phyloP scores from a whole-genome alignment of 2,113 vertebrate species.

The Bagarius yarrelli region DNA sequence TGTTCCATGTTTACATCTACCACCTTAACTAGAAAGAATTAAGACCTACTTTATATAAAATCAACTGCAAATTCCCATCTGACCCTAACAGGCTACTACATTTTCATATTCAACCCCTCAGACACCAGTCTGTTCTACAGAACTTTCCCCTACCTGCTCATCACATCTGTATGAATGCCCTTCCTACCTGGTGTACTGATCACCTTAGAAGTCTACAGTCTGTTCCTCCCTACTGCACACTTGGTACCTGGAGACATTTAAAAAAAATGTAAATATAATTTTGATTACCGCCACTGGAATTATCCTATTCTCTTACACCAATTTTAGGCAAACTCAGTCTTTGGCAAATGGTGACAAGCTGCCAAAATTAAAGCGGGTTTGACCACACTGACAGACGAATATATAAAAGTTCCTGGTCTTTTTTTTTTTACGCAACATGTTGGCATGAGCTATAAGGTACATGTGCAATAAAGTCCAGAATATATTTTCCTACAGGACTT shows the following conservation, averaged over 20 bases:
- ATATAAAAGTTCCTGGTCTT: not conserved
- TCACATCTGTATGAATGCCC: constrained; percentile 38
- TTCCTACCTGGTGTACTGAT: constrained; percentile 52
- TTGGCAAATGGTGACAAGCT: not conserved
- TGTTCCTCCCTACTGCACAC: constrained; percentile 49
- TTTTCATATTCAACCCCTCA: not conserved
- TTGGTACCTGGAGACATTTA: constrained; percentile 52
- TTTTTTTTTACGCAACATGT: not conserved
- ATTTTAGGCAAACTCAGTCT: not conserved
- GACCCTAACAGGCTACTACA: not conserved
- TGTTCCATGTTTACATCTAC: not conserved
- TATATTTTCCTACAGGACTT: not conserved
- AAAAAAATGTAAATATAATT: constrained; percentile 47
- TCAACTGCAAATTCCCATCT: not conserved
- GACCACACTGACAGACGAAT: not conserved
- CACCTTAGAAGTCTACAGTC: constrained; percentile 51
- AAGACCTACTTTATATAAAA: not conserved
- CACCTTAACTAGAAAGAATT: not conserved
- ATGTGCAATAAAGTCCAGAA: not conserved
- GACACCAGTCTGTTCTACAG: constrained; percentile 5
- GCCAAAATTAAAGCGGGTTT: not conserved
- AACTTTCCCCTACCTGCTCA: constrained; percentile 24
- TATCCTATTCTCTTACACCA: not conserved
- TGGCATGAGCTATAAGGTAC: not conserved
- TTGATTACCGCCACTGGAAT: not conserved